Conservation (phyloP, 2,113 vertebrate species). For the Lepus americanus region DNA sequence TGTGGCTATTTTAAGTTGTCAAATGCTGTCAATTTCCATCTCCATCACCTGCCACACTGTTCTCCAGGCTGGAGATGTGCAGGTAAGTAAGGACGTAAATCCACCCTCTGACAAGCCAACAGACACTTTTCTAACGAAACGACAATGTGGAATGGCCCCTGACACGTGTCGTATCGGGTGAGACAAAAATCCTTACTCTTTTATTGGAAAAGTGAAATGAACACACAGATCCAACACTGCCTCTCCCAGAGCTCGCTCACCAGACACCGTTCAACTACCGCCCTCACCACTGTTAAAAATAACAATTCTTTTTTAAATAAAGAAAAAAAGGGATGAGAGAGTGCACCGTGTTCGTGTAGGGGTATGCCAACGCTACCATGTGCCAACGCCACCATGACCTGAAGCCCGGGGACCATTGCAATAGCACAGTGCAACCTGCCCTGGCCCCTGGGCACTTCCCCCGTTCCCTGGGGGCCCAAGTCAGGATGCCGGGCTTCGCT, state of each 20-base stretch:
- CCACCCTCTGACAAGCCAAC: background rate
- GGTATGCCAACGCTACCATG: background rate
- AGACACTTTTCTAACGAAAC: background rate
- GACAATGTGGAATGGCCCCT: background rate
- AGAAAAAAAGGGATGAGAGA: background rate
- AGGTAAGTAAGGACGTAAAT: background rate
- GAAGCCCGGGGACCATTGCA: background rate
- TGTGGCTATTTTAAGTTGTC: constrained; percentile 36
- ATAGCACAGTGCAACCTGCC: background rate
- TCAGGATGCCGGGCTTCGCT: background rate
- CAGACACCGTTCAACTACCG: background rate
- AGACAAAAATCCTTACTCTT: background rate
- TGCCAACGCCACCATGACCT: background rate
- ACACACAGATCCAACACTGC: background rate
- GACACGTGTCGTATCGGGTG: background rate
- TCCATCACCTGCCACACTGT: background rate
- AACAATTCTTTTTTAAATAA: background rate
- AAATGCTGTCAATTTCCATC: constrained; percentile 32
- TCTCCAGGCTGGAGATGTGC: background rate
- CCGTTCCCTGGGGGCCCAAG: rapidly evolving
- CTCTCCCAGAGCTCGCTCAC: background rate
- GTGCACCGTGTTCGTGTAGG: rapidly evolving
- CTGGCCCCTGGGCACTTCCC: background rate
- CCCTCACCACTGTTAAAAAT: background rate
- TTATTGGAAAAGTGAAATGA: background rate